Evolutionary conservation across 2,888 invertebrate genomes (phyloP).

Genomic region (Aspidapion aeneum): DNA sequence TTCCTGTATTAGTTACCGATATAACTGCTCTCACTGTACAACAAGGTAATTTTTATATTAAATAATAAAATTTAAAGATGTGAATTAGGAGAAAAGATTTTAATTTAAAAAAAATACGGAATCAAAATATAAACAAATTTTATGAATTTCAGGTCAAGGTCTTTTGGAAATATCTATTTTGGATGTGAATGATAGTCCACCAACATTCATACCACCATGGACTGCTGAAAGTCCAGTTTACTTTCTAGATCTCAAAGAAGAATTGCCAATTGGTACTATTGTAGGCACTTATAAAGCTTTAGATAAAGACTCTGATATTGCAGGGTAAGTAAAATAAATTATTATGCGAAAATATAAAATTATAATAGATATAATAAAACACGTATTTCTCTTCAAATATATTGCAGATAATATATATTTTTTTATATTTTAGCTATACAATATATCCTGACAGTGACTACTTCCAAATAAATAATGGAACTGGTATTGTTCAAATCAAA

Average conservation of each 20-base stretch:
- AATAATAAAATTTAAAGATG: no score
- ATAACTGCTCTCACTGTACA: conserved; percentile 75
- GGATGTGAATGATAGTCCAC: conserved; percentile 67
- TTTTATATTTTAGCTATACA: conserved; percentile 57
- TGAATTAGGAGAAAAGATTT: no score
- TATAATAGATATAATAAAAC: no score
- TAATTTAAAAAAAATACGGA: no score
- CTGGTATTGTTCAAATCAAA: conserved; percentile 74
- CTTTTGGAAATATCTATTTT: conserved; percentile 56
- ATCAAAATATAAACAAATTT: no score
- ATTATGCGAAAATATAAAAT: no score
- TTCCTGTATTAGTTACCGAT: conserved; percentile 78
- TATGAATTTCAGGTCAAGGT: neutral
- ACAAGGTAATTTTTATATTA: conserved; percentile 57
- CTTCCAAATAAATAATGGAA: conserved; percentile 76
- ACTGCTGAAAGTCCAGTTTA: conserved; percentile 61
- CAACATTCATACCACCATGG: conserved; percentile 72
- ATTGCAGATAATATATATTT: no score
- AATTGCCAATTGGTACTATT: conserved; percentile 75
- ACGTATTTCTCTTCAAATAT: no score
- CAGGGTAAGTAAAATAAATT: conserved; percentile 45
- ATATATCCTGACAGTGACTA: conserved; percentile 69
- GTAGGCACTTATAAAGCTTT: conserved; percentile 74
- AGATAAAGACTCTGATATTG: conserved; percentile 80
- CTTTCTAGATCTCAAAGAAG: conserved; percentile 69